Percentiles rank a stretch among this genome's conserved stretches.
Evolutionary conservation across 2,113 vertebrate species (phyloP).

Genomic region (Zosterops pallidus): DNA sequence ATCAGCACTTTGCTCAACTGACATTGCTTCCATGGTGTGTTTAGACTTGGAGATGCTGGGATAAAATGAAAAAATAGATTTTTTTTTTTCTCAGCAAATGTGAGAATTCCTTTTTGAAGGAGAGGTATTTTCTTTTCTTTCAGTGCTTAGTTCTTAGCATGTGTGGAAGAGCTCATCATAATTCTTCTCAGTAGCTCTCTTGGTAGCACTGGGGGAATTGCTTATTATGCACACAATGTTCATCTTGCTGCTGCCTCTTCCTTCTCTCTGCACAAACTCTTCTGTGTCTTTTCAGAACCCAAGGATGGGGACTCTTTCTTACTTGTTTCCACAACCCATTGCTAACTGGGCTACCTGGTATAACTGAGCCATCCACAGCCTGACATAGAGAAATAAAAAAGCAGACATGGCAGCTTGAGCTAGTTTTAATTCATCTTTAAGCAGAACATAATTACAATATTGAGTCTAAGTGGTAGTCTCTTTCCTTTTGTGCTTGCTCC

Average conservation of each 20-base stretch:
- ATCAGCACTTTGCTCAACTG: not conserved
- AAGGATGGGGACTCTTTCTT: not conserved
- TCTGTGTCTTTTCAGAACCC: not conserved
- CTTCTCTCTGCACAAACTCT: not conserved
- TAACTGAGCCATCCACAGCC: not conserved
- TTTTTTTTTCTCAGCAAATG: not conserved
- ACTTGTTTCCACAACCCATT: not conserved
- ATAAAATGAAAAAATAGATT: not conserved
- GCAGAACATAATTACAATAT: not conserved
- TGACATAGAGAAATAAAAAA: not conserved
- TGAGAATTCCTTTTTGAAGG: not conserved
- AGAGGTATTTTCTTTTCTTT: not conserved
- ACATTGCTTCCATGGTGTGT: not conserved
- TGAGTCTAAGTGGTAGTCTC: not conserved
- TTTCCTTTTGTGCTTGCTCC: not conserved
- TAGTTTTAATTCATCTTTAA: not conserved
- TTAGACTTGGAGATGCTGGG: not conserved
- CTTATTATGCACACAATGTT: not conserved
- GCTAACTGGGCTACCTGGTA: not conserved
- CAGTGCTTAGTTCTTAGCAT: not conserved
- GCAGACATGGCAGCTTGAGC: not conserved
- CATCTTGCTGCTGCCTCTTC: slow-evolving; percentile 2
- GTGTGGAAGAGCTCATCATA: not conserved
- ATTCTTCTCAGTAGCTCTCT: not conserved
- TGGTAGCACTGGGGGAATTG: not conserved